A percentile compares a stretch with the other conserved stretches of the same genome.
Conservation (phyloP, 1,140 invertebrate genomes). For the Scaptomyza graminum region DNA sequence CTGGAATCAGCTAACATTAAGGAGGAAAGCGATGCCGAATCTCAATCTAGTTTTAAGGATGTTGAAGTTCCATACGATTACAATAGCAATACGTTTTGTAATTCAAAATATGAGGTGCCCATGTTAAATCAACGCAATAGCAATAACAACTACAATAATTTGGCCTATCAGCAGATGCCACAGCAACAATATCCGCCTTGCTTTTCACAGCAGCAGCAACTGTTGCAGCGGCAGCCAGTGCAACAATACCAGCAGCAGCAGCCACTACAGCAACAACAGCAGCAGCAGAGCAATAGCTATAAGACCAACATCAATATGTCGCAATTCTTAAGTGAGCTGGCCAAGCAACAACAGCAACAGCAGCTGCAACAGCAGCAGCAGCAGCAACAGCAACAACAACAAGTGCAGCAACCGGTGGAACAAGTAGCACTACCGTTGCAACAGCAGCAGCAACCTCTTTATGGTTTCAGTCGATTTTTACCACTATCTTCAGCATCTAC, state of each 20-base stretch:
- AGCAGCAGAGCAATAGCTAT: conserved; percentile 1
- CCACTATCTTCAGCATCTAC: conserved; percentile 8
- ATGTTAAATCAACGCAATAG: conserved; percentile 39
- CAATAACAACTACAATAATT: conserved; percentile 17
- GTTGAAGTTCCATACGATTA: conserved; percentile 9
- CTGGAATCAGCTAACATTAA: conserved; percentile 20
- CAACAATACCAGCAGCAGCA: conserved; percentile 10
- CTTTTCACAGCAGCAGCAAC: conserved; percentile 12
- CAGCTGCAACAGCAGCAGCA: conserved; percentile 6
- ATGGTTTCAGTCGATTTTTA: conserved; percentile 29
- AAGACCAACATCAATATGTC: too few species aligned
- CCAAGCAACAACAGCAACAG: conserved; percentile 14
- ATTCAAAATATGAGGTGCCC: conserved; percentile 46
- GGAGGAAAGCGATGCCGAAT: neutral
- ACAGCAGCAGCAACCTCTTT: neutral
- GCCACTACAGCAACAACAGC: conserved; percentile 25
- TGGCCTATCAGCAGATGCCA: conserved; percentile 13
- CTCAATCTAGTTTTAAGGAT: conserved; percentile 8
- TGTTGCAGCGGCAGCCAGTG: conserved; percentile 5
- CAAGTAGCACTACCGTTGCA: conserved; percentile 9
- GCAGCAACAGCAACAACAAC: conserved; percentile 12
- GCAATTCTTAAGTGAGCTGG: too few species aligned
- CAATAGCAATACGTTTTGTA: conserved; percentile 27
- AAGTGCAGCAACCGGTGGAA: neutral
- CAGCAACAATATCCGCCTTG: conserved; percentile 13